Conservation (phyloP, 35 echinoderm and acorn worm species). For the Lytechinus variegatus region DNA sequence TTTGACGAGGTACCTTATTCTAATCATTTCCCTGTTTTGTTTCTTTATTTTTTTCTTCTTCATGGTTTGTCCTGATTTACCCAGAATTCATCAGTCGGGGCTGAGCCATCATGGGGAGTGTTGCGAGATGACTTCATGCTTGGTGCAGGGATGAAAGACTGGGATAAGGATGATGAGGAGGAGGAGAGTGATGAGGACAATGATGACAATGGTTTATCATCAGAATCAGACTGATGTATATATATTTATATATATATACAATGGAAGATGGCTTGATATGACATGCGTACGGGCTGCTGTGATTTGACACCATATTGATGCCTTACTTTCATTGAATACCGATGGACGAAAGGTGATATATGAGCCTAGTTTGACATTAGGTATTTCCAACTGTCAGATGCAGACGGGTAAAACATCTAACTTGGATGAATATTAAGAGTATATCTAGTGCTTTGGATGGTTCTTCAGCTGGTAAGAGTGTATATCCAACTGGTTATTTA, state of each 20-base stretch:
- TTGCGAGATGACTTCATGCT: conserved; percentile 84
- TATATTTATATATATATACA: not conserved
- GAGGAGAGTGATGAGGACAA: conserved; percentile 51
- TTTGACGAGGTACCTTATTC: too few species aligned
- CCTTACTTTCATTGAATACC: not conserved
- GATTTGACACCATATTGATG: not conserved
- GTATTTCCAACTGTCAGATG: too few species aligned
- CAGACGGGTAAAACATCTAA: not conserved
- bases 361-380: too few species aligned
- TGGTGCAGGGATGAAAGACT: conserved; percentile 88
- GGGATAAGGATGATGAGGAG: conserved; percentile 64
- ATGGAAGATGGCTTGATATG: not conserved
- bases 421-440: not conserved
- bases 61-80: not conserved
- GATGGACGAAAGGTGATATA: not conserved
- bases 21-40: not conserved
- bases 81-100: conserved; percentile 39
- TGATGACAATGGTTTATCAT: conserved; percentile 41
- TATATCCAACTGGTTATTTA: too few species aligned
- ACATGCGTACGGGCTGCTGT: not conserved
- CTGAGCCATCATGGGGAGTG: conserved; percentile 69
- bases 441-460: not conserved
- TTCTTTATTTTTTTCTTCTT: not conserved
- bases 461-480: too few species aligned
- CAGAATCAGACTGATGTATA: conserved; percentile 44